Evolutionary conservation across 2,888 invertebrate species (phyloP).

Genomic region (Aproaerema taeniolella): DNA sequence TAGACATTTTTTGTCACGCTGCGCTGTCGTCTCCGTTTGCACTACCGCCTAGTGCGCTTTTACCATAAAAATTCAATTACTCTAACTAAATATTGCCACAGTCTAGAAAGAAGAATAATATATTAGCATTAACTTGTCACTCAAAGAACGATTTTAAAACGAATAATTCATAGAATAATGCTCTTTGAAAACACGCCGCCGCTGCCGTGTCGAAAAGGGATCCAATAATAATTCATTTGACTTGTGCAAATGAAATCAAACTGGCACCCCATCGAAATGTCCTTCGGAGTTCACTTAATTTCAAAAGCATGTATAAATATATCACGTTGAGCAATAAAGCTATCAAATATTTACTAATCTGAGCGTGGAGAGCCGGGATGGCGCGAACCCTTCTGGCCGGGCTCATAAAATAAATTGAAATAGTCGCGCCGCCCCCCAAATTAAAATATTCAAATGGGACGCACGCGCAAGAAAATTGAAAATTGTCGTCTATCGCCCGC

Average conservation of each 20-base stretch:
- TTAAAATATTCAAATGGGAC: conserved; percentile 78
- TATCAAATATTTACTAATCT: conserved; percentile 78
- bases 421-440: conserved; percentile 77
- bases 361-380: conserved; percentile 54
- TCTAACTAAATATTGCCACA: too few relatives aligned
- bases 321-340: conserved; percentile 73
- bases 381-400: conserved; percentile 69
- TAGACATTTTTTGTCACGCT: too few relatives aligned
- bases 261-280: conserved; percentile 9
- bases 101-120: too few relatives aligned
- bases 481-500: conserved; percentile 78
- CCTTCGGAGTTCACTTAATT: conserved; percentile 42
- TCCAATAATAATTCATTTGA: conserved; percentile 5
- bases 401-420: conserved; percentile 78
- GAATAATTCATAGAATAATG: too few relatives aligned
- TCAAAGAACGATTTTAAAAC: not conserved
- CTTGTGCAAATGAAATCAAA: conserved; percentile 7
- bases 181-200: too few relatives aligned
- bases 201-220: too few relatives aligned
- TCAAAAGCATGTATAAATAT: conserved; percentile 64
- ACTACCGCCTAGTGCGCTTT: too few relatives aligned
- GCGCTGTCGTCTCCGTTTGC: too few relatives aligned
- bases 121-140: too few relatives aligned
- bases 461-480: conserved; percentile 79
- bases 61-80: too few relatives aligned